These are phyloP conservation scores for Paralichthys olivaceus DNA, from an alignment of 2,113 vertebrate genomes.

Conservation along the genomic window DNA sequence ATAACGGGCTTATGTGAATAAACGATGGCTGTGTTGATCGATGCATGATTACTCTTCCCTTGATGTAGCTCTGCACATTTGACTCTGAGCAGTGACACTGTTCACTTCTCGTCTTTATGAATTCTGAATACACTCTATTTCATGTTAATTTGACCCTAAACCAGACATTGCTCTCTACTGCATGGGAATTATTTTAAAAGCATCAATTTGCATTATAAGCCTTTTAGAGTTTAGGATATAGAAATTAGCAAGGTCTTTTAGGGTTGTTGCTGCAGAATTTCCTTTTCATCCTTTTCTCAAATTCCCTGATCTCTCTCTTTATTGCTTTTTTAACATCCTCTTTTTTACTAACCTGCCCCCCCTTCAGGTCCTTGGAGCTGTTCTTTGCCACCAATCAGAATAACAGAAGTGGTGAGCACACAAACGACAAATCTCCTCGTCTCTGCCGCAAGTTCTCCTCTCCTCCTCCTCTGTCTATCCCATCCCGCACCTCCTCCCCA, in stretches of 20 bases:
- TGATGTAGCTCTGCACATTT: conserved; percentile 18
- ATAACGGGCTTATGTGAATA: conserved; percentile 29
- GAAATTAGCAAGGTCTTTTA: neutral
- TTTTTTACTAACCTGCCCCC: conserved; percentile 17
- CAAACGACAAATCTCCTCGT: conserved; percentile 92
- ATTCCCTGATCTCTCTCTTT: conserved; percentile 22
- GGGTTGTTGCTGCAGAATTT: neutral
- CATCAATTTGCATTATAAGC: neutral
- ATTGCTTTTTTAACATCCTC: conserved; percentile 36
- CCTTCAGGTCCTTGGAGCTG: conserved; percentile 92
- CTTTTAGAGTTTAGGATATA: neutral
- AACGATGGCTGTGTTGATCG: conserved; percentile 49
- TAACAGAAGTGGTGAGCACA: conserved; percentile 85
- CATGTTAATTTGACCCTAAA: conserved; percentile 3
- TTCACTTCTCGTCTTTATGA: too few relatives aligned
- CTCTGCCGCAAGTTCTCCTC: conserved; percentile 97
- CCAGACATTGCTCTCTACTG: neutral
- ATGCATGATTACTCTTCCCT: conserved; percentile 51
- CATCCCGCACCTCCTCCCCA: conserved; percentile 91
- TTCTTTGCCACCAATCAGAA: conserved; percentile 96
- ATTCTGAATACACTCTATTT: neutral
- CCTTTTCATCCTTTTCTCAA: neutral
- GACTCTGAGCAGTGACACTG: neutral
- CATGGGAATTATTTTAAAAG: conserved; percentile 1
- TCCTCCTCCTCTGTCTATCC: conserved; percentile 91